Percentiles rank a stretch among this genome's conserved stretches.
These are phyloP conservation scores for Bombycilla garrulus DNA, from an alignment of 2,113 vertebrate species.

Conservation along the genomic window DNA sequence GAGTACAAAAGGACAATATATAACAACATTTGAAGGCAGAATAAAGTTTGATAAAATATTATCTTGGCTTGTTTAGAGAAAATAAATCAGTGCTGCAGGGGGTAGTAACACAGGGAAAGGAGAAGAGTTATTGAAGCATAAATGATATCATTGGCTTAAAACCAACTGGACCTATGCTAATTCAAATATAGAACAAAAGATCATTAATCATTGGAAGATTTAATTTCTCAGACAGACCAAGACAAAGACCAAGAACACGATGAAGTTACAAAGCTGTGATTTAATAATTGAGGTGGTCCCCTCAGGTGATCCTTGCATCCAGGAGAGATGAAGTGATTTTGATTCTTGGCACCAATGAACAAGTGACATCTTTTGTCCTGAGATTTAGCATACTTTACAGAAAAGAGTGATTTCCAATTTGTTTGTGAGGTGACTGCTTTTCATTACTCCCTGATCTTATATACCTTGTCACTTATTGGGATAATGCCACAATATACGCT, in stretches of 20 bases:
- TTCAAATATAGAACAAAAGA: not conserved
- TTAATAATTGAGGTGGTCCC: not conserved
- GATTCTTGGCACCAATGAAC: not conserved
- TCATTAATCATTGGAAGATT: not conserved
- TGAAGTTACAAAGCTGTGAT: not conserved
- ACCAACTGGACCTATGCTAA: not conserved
- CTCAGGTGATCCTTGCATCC: not conserved
- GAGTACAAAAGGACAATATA: not conserved
- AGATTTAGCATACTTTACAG: not conserved
- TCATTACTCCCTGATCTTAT: not conserved
- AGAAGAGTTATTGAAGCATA: slow-evolving; percentile 21
- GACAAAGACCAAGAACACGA: not conserved
- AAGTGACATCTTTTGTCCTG: not conserved
- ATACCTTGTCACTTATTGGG: not conserved
- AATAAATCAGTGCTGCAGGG: slow-evolving; percentile 17
- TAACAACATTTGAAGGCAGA: not conserved
- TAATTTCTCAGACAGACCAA: not conserved
- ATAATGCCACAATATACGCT: not conserved
- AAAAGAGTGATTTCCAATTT: not conserved
- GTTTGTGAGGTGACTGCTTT: not conserved
- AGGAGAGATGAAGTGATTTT: not conserved
- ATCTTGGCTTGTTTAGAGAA: slow-evolving; percentile 24
- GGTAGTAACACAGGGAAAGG: not conserved
- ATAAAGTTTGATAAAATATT: not conserved
- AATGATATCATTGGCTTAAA: not conserved